A percentile compares a stretch with the other conserved stretches of the same genome.
phyloP scores from a whole-genome alignment of 2,113 vertebrate genomes.

The Meles meles region DNA sequence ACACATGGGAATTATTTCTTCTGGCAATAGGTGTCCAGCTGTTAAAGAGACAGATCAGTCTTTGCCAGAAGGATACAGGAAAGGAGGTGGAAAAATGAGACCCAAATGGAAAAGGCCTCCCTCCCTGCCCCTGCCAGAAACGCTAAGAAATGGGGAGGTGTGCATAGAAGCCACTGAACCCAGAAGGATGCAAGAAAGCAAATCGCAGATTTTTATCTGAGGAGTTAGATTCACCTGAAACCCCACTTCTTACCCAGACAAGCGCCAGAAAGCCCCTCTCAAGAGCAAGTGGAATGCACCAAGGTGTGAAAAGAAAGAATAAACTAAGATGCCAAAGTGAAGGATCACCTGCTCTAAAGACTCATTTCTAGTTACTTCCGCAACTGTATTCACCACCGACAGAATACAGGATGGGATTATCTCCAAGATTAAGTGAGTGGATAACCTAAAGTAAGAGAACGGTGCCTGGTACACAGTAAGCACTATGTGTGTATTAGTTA shows the following conservation, averaged over 20 bases:
- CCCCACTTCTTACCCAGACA: not conserved
- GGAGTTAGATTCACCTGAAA: not conserved
- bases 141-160: not conserved
- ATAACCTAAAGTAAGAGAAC: not conserved
- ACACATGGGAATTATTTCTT: constrained; percentile 66
- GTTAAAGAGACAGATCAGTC: constrained; percentile 55
- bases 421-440: not conserved
- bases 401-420: not conserved
- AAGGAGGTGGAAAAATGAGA: constrained; percentile 50
- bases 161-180: not conserved
- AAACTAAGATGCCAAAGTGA: not conserved
- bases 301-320: not conserved
- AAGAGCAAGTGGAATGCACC: not conserved
- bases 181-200: not conserved
- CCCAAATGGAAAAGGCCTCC: constrained; percentile 24
- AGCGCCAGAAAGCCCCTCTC: not conserved
- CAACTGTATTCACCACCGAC: not conserved
- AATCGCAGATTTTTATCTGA: not conserved
- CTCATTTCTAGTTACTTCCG: not conserved
- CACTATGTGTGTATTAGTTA: not conserved
- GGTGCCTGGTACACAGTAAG: not conserved
- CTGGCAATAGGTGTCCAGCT: constrained; percentile 60
- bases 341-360: not conserved
- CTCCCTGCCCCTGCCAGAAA: not conserved
- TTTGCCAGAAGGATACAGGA: constrained; percentile 43